Percentiles rank a stretch among this genome's conserved stretches.
These are phyloP conservation scores for Ametastegia equiseti DNA, from an alignment of 2,888 invertebrate species.

Conservation along the genomic window DNA sequence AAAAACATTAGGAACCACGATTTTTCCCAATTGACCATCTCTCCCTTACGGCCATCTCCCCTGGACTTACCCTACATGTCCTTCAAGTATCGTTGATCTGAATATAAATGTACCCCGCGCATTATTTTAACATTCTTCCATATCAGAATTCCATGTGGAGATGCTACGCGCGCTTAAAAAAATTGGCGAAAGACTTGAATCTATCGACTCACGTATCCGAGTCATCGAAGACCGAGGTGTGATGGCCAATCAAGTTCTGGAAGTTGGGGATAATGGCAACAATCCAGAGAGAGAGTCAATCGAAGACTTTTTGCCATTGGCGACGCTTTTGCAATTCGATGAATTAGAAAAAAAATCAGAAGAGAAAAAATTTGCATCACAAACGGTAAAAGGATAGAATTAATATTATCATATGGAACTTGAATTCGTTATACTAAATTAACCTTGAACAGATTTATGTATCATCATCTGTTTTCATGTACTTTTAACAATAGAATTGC, in stretches of 20 bases:
- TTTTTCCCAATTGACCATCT: too few relatives aligned
- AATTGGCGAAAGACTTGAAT: neutral
- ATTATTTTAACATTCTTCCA: neutral
- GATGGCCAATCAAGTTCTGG: neutral
- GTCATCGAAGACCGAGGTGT: neutral
- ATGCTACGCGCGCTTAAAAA: neutral
- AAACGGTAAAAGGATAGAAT: constrained; percentile 2
- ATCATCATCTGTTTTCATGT: neutral
- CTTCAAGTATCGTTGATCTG: neutral
- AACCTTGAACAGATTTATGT: constrained; percentile 1
- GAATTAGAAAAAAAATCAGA: constrained; percentile 8
- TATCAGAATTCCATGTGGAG: constrained; percentile 3
- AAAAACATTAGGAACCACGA: too few relatives aligned
- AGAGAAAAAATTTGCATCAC: constrained; percentile 23
- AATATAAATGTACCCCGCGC: neutral
- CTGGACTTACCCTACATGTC: neutral
- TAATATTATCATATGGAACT: neutral
- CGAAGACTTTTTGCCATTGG: neutral
- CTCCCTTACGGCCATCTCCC: too few relatives aligned
- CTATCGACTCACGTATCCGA: neutral
- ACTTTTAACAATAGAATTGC: neutral
- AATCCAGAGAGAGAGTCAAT: neutral
- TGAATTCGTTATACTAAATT: constrained; percentile 1
- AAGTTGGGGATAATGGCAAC: neutral
- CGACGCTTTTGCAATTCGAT: constrained; percentile 8